Evolutionary conservation across 2,113 vertebrate genomes (phyloP), one percentile per base, ranked within the genome.

Genomic region (Colaptes auratus): DNA sequence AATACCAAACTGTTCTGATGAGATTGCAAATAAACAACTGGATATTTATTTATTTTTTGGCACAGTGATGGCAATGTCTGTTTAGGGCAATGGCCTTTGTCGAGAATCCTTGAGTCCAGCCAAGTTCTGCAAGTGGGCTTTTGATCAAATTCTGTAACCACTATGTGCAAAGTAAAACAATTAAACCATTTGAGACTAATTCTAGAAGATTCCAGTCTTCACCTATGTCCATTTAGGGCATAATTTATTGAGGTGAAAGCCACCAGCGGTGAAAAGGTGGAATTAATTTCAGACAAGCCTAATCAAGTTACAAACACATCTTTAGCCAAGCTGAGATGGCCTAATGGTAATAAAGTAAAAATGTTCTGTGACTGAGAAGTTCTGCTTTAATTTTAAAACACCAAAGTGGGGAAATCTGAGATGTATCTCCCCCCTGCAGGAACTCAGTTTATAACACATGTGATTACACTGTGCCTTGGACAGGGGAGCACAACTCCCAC

Each of bases 401-500:
- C 65, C 58, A 35, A 44, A 73, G 66, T 25, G 23, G 59, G 39
- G 70, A 90, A 93, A 88, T 84, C 30, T 0, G 4, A 95, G 90
- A 4, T 85, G 27, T 31, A 55, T 55, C 53, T 95, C 83, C 53
- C 80, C 61, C 88, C 88, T 96, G 85, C 80, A 86, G 80, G 31
- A 94, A 30, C 73, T 94, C 94, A 88, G 77, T 61, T n/a, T 83
- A 73, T 67, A 64, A 30, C 27, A 79, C 71, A 76, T 0, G 3
- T 72, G 78, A 86, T 35, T 73, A 69, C 19, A 42, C n/a, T 73
- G 55, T 63, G 59, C 59, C 70, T 90, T 84, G 90, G 35, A 84
- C 88, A 84, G 44, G 16, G 66, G 44, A 92, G 44, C 70, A 79
- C 76, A 92, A 30, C 90, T 96, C 92, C 69, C 83, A 61, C 69